Evolutionary conservation across 2,888 invertebrate species (phyloP), one percentile per base, ranked within the genome.

Genomic region (Bombyx huttoni): DNA sequence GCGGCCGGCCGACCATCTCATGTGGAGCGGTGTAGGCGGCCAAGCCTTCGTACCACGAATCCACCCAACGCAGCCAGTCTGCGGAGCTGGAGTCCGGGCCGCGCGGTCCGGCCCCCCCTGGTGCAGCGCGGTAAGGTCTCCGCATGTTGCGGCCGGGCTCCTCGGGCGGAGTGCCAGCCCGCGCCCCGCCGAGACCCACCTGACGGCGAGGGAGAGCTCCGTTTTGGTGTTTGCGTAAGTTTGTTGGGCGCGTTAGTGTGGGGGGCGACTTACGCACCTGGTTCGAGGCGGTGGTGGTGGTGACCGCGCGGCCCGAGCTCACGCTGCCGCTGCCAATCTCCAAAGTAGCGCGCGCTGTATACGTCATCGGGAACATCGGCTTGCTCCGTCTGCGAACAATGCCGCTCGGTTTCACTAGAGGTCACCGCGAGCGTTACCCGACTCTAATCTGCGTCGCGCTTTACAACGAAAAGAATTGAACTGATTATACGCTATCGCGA

Each of bases 251-350:
- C 51, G 54, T 53, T 52, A 55, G 54, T 53, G 56, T 54, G 54
- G 53, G 56, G 53, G 54, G 54, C 12, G 56, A 50, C 54, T 72
- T 83, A 84, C 87, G 83, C 84, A 87, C 87, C 87, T 87, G 87
- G 75, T 86, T 82, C 75, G 87, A 84, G 57, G 87, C 78, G 68
- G 89, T 83, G 76, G 87, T 85, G 79, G 81, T 83, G 75, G 88
- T 86, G 78, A 84, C 82, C 72, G 87, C 86, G 80, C 88, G 87
- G 78, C 85, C 86, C 75, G 83, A 76, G 71, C 84, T 69, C 75
- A 82, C 84, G 70, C 79, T 75, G 75, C 82, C 80, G 77, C 83
- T 81, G 73, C 86, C 88, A 72, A 89, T 89, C 79, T 89, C 89
- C 63, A 89, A 81, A 56, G 86, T 84, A 53, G 88, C 87, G 66